These are phyloP conservation scores for Chaetura pelagica DNA, from an alignment of 2,113 vertebrate genomes.

Conservation along the genomic window DNA sequence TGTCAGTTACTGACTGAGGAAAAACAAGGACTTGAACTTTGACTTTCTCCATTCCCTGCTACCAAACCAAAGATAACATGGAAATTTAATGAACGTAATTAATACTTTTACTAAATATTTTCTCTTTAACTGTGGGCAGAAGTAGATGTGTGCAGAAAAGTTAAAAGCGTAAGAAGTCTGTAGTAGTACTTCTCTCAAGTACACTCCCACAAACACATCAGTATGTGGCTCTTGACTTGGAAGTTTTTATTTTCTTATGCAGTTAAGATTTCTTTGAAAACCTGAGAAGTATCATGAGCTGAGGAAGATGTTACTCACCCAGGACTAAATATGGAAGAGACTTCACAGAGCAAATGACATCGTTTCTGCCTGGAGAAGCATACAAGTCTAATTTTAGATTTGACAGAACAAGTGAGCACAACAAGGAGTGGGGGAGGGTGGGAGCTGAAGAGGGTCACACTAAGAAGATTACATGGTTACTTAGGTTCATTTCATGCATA, in stretches of 20 bases:
- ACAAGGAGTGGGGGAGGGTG: not conserved
- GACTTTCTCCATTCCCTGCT: not conserved
- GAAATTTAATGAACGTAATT: not conserved
- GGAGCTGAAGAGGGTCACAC: not conserved
- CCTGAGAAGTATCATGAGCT: not conserved
- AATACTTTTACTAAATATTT: not conserved
- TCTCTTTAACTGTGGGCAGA: not conserved
- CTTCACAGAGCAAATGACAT: not conserved
- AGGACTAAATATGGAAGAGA: not conserved
- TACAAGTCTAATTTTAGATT: slow-evolving; percentile 9
- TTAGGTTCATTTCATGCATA: not conserved
- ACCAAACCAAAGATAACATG: not conserved
- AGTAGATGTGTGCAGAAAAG: not conserved
- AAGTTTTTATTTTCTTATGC: not conserved
- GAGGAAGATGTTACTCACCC: not conserved
- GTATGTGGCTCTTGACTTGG: not conserved
- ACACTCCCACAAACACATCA: not conserved
- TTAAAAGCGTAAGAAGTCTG: not conserved
- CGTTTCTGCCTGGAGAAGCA: not conserved
- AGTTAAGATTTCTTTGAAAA: not conserved
- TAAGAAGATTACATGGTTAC: not conserved
- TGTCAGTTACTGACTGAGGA: not conserved
- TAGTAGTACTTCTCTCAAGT: not conserved
- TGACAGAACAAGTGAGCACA: not conserved
- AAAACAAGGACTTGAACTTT: not conserved